phyloP scores from a whole-genome alignment of 2,888 invertebrate species.

The Harpagoxenus sublaevis region DNA sequence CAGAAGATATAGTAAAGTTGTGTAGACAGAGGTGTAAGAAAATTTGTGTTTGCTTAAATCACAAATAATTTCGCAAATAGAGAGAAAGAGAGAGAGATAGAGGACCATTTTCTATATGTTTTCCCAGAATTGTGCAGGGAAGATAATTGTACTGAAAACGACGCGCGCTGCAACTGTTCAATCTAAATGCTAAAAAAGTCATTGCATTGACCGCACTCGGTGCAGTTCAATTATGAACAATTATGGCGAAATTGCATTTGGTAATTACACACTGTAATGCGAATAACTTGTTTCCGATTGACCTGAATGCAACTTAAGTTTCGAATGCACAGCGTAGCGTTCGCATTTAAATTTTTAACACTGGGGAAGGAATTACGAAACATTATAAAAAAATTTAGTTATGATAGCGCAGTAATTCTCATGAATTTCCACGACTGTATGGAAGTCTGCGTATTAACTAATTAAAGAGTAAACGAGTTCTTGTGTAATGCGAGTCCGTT shows the following conservation, averaged over 20 bases:
- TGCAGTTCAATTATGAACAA: slow-evolving; percentile 65
- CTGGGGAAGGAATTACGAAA: neutral
- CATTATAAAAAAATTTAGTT: slow-evolving; percentile 11
- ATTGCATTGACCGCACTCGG: slow-evolving; percentile 37
- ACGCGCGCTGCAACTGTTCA: neutral
- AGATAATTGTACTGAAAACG: slow-evolving; percentile 42
- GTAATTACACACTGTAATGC: slow-evolving; percentile 64
- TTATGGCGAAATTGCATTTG: slow-evolving; percentile 61
- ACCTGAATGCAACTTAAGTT: slow-evolving; percentile 38
- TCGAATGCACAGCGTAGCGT: slow-evolving; percentile 30
- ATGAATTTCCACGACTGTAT: slow-evolving; percentile 24
- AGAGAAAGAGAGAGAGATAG: neutral
- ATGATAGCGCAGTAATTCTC: neutral
- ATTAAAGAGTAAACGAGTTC: slow-evolving; percentile 19
- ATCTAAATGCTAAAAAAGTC: slow-evolving; percentile 55
- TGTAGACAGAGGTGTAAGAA: slow-evolving; percentile 4
- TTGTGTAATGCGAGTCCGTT: neutral
- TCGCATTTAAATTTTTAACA: slow-evolving; percentile 56
- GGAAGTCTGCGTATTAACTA: slow-evolving; percentile 23
- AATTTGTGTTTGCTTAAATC: slow-evolving; percentile 3
- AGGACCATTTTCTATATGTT: neutral
- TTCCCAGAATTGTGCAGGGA: slow-evolving; percentile 2
- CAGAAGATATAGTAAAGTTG: neutral
- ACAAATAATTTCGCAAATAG: neutral
- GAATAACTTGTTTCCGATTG: slow-evolving; percentile 70